Evolutionary conservation across 2,888 invertebrate genomes (phyloP), one percentile per base, ranked within the genome.

Genomic region (Beris chalybata): DNA sequence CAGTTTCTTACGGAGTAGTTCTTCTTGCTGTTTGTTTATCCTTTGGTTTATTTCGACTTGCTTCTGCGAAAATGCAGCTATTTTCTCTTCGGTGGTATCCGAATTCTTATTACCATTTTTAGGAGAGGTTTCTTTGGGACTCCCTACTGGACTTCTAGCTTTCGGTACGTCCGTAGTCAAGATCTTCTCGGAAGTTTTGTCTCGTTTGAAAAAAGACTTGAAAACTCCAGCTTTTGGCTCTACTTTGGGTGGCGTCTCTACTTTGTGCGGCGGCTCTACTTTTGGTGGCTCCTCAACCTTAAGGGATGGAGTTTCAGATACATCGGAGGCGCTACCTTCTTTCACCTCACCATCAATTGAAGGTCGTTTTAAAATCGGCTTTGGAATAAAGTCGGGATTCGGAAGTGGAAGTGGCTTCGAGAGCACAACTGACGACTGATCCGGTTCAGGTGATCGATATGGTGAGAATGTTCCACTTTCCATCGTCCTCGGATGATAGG

Each of bases 301-400:
- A 15, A 68, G 69, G 48, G 68, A 69, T 38, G 73, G 71, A 52
- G 71, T 71, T 48, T 70, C 71, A 31, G 71, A 70, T 44, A 68
- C 48, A 5, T 56, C 47, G 2, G 48, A 13, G 4, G 29, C 12
- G 31, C 13, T 11, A 9, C 48, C 59, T 48, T 59, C 53, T 29
- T 54, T 64, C 0, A 45, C 9, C 6, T 30, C 52, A 15, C 30
- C 53, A 6, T 65, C 65, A 43, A 53, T 48, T 4, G 79, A 78
- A 2, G 79, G 82, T 65, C 85, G 84, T 75, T 92, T 92, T 12
- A 92, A 76, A 72, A 92, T 92, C 0, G 92, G 92, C 76, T 92
- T 92, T 0, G 92, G 92, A 43, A 89, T 79, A 74, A 89, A 87
- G 76, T 87, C 88, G 0, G 89, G 88, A 76, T 87, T 87, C 0